Base-by-base conservation (phyloP, 2,888 invertebrate species). In the Argynnis bischoffii region DNA sequence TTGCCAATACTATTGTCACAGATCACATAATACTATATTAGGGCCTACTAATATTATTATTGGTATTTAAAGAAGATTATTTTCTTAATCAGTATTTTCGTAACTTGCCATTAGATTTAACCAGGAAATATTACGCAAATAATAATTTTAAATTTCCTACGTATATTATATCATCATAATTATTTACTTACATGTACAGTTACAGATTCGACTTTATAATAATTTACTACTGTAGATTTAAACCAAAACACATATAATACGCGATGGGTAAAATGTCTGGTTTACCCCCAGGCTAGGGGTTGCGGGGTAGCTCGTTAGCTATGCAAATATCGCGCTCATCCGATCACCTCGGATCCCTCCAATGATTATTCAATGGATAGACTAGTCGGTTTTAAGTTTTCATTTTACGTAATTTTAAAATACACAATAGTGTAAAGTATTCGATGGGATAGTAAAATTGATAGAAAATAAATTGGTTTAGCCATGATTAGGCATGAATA, bases 311-410 rank as follows among this genome's bases (percentile, higher is more conserved):
- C 83, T 89, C 89, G 89, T 89, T 88, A 89, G 78, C 79, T 86
- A 89, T 89, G 89, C 89, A 88, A 89, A 89, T 89, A 84, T 63
- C 66, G 69, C 70, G 68, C 76, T 72, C 72, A 63, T 70, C 68
- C 71, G 67, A 70, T 71, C 68, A 66, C 66, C 66, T 59, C 73
- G 60, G n/a, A n/a, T 71, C 69, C 65, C 67, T 61, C 21, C 47
- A 67, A 65, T 64, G 60, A 69, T 59, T 55, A 67, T 56, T 63
- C 53, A 63, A 59, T 55, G 50, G 35, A 48, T 66, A 48, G 54
- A 60, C 51, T 50, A 50, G 50, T 14, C 11, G 35, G 26, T 57
- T 47, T 46, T 57, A 59, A 26, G 13, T 26, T 66, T n/a, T 31
- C 35, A 60, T 60, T 60, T 18, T n/a, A 55, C 14, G 16, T n/a